Conservation (phyloP, 2,888 invertebrate genomes). For the Augiades crinisus region DNA sequence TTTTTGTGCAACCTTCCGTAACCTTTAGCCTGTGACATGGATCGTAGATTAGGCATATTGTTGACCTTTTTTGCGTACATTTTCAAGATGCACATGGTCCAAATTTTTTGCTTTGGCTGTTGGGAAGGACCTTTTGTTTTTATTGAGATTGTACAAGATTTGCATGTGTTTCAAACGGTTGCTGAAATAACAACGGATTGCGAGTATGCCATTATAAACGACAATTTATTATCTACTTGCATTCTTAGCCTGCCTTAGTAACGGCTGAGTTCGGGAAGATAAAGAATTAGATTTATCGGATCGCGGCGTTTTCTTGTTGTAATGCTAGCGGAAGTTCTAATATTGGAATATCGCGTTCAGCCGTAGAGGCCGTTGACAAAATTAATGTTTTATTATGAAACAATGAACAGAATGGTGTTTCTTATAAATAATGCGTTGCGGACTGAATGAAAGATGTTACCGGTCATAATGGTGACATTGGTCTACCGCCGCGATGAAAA, state of each 20-base stretch:
- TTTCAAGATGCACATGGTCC: constrained; percentile 67
- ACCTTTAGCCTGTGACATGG: constrained; percentile 81
- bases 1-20: constrained; percentile 78
- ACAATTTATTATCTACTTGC: constrained; percentile 48
- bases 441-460: constrained; percentile 57
- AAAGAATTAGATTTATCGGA: constrained; percentile 49
- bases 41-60: constrained; percentile 81
- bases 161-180: constrained; percentile 60
- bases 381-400: constrained; percentile 79
- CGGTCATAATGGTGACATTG: constrained; percentile 50
- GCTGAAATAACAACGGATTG: constrained; percentile 35
- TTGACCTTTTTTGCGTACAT: constrained; percentile 76
- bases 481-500: constrained; percentile 44
- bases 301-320: constrained; percentile 45
- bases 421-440: constrained; percentile 65
- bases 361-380: constrained; percentile 71
- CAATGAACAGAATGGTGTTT: constrained; percentile 72
- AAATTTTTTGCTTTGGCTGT: constrained; percentile 56
- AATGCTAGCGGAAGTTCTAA: constrained; percentile 70
- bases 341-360: constrained; percentile 61
- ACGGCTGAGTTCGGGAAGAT: constrained; percentile 33
- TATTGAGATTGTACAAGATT: constrained; percentile 56
- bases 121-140: constrained; percentile 64
- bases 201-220: constrained; percentile 43
- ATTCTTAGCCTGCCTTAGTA: constrained; percentile 32